Percentiles rank a stretch among this genome's conserved stretches.
Conservation (phyloP, 2,113 vertebrate genomes). For the Polypterus bichir region DNA sequence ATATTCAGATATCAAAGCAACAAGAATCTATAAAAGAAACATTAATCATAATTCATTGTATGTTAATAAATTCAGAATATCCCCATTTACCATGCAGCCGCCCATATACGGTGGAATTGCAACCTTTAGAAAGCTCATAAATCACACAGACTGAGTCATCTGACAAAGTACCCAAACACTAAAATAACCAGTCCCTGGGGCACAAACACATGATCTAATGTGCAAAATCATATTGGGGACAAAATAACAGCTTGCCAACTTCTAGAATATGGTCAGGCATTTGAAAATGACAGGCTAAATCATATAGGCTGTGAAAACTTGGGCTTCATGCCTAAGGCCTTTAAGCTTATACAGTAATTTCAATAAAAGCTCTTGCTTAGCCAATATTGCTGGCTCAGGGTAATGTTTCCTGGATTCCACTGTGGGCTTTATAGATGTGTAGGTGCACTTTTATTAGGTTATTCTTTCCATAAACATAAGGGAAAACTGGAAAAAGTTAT, state of each 20-base stretch:
- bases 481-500: background rate
- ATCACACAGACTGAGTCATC: conserved; percentile 57
- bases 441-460: conserved; percentile 26
- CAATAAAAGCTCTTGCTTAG: conserved; percentile 12
- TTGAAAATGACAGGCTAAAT: conserved; percentile 31
- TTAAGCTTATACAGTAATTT: conserved; percentile 16
- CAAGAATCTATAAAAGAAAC: conserved; percentile 57
- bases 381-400: background rate
- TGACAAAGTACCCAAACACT: conserved; percentile 67
- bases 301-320: conserved; percentile 29
- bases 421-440: conserved; percentile 11
- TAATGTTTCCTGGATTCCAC: background rate
- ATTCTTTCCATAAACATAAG: conserved; percentile 26
- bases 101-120: conserved; percentile 57
- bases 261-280: conserved; percentile 18
- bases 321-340: conserved; percentile 28
- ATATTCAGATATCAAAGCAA: conserved; percentile 55
- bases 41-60: conserved; percentile 77
- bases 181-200: conserved; percentile 52
- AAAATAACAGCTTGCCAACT: conserved; percentile 31
- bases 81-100: conserved; percentile 66
- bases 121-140: conserved; percentile 67
- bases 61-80: conserved; percentile 75
- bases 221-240: conserved; percentile 49
- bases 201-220: conserved; percentile 60